Base-by-base conservation (phyloP, 2,888 invertebrate genomes). In the Xiphydria camelus region DNA sequence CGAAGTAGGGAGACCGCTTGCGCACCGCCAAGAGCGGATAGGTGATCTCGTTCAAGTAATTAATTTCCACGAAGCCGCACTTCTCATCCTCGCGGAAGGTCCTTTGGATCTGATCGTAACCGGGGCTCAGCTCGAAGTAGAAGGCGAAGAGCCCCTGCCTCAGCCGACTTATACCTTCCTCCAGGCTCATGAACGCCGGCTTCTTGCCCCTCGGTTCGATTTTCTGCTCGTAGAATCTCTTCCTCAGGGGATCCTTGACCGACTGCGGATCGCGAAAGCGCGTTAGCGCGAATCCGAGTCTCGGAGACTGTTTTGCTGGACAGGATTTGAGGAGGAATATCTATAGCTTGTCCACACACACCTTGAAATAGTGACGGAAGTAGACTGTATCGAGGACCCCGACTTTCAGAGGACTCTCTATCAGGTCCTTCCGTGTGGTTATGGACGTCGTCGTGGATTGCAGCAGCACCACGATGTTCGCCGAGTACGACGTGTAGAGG, bases 401-500 rank as follows among this genome's bases (percentile, higher is more conserved):
- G 35, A 88, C 78, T 51, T 79, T 80, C 9, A 89, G 69, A 9
- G 87, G 79, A 1, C 88, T 87, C 48, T 83, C 78, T 2, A 86
- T 70, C 17, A 89, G 75, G 64, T 88, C 87, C 1, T 80, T 76
- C 6, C 87, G 64, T 0, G 83, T 84, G 56, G 79, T 80, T 43
- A 89, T 86, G 53, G 83, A 82, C 1, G 82, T 81, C 0, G 88
- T 86, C 18, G 88, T 86, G 0, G 88, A 86, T 64, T 88, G 88
- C 1, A 89, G 77, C 1, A 89, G 71, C 1, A 87, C 86, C 0
- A 89, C 88, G 34, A 89, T 88, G 59, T 87, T 88, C 0, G 88
- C 88, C 0, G 88, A 83, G 62, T 88, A 89, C 1, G 88, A 86
- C 0, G 86, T 85, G 64, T 87, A 88, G 1, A 89, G 75, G 57